These are phyloP conservation scores for Pristionchus maxplancki DNA, from an alignment of 2,888 invertebrate species.

Conservation along the genomic window DNA sequence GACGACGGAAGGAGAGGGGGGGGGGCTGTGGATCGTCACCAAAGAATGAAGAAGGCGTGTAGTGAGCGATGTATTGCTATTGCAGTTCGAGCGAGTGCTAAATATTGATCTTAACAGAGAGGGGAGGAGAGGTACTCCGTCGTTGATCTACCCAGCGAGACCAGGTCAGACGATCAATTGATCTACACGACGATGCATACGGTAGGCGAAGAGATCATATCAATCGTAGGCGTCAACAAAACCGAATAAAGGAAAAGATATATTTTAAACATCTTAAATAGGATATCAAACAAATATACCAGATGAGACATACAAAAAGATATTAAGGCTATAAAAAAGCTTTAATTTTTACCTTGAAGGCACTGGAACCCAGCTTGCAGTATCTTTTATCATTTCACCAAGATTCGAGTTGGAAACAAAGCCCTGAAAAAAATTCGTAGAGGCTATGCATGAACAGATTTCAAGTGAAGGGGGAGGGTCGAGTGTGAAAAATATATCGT, in stretches of 20 bases:
- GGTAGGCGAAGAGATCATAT: background rate
- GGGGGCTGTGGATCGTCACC: background rate
- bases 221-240: background rate
- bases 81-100: background rate
- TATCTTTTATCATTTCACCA: conserved; percentile 2
- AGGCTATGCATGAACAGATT: background rate
- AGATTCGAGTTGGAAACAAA: background rate
- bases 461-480: background rate
- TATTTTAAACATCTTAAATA: background rate
- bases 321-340: background rate
- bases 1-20: background rate
- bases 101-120: background rate
- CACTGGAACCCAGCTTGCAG: background rate
- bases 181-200: background rate
- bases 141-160: background rate
- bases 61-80: background rate
- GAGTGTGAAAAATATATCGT: background rate
- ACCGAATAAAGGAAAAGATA: background rate
- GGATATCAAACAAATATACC: background rate
- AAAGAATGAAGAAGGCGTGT: background rate
- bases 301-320: background rate
- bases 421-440: background rate
- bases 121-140: background rate
- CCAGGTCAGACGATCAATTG: background rate
- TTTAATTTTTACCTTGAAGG: background rate